Percentiles rank a stretch among this genome's conserved stretches.
phyloP scores from a whole-genome alignment of 1,140 invertebrate genomes.

The Drosophila tristis region DNA sequence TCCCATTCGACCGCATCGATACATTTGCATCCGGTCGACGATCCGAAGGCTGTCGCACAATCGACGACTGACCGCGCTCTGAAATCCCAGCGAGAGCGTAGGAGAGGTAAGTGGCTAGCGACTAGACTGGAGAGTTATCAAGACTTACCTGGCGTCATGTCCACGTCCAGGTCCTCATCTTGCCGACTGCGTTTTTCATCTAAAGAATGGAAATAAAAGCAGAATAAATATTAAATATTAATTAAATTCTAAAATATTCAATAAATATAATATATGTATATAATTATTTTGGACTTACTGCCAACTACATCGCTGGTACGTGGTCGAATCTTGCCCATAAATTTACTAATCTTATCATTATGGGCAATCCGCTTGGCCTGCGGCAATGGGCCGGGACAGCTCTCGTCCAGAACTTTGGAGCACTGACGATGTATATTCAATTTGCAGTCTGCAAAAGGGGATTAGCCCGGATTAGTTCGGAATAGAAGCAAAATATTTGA shows the following conservation, averaged over 20 bases:
- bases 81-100: neutral
- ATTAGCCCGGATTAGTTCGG: neutral
- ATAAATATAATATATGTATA: too few species aligned
- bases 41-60: constrained; percentile 81
- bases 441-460: constrained; percentile 89
- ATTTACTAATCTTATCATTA: constrained; percentile 88
- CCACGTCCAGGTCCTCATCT: constrained; percentile 77
- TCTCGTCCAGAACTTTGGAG: constrained; percentile 92
- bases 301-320: constrained; percentile 84
- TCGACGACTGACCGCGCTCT: constrained; percentile 78
- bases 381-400: constrained; percentile 91
- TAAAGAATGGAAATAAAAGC: constrained; percentile 40
- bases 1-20: constrained; percentile 78
- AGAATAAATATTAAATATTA: neutral
- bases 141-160: constrained; percentile 67
- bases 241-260: too few species aligned
- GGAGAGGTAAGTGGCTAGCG: neutral
- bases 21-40: constrained; percentile 77
- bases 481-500: neutral
- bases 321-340: constrained; percentile 90
- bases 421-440: constrained; percentile 95
- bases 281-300: constrained; percentile 77
- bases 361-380: constrained; percentile 87
- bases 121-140: neutral
- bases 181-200: constrained; percentile 84